Base-by-base conservation (phyloP, 1,140 invertebrate genomes). In the Brachystomella parvula region DNA sequence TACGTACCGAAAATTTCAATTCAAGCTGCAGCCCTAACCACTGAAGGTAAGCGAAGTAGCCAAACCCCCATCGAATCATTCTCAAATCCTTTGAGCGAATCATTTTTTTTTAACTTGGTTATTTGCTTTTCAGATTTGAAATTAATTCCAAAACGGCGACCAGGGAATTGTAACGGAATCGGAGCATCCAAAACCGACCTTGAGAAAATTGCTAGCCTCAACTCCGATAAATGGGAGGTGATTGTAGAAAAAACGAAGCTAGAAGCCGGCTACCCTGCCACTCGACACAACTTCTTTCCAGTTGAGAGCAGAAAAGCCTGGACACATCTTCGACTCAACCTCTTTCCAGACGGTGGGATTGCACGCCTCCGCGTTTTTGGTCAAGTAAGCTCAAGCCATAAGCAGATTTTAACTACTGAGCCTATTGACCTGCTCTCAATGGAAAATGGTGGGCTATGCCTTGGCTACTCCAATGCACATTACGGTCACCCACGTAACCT, bases 281-380 rank as follows among this genome's bases (percentile, higher is more conserved):
- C 83, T 1, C 79, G 83, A 66, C 80, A 82, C 72, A 84, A 84
- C 71, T 86, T 79, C 71, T 80, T 76, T 72, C 74, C 57, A 29
- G 80, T 79, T 70, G 78, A 24, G 59, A 80, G 61, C 24, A 77
- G 78, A 29, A 77, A 82, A 53, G 69, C 75, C 2, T 83, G 78
- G 75, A 84, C 83, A 2, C 83, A 86, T 71, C 70, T 86, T 1
- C 75, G 85, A 19, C 75, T 87, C 0, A 86, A 86, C 72, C 81
- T 85, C 15, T 86, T 79, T 71, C 85, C 85, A 3, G 85, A 87
- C 75, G 85, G 85, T 60, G 85, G 86, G 19, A 82, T 87, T 15
- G 85, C 85, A 0, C 78, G 86, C 56, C 76, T 87, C 0, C 73
- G 83, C 1, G 81, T 86, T 1, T 87, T 81, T 72, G 85, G 85